Evolutionary conservation across 2,888 invertebrate species (phyloP), one percentile per base, ranked within the genome.

Genomic region (Drosophila acutilabella): DNA sequence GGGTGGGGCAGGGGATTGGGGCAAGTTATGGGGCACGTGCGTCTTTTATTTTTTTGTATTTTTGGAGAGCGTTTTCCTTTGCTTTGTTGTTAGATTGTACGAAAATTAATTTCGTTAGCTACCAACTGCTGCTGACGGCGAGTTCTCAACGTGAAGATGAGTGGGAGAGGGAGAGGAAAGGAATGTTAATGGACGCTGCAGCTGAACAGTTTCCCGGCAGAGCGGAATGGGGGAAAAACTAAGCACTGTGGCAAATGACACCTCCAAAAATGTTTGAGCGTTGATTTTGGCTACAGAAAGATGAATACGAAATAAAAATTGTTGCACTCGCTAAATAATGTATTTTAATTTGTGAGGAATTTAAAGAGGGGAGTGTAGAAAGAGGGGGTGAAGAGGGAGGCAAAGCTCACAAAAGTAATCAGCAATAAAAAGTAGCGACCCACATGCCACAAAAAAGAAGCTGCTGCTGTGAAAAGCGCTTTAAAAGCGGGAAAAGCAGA

Each of bases 81-180:
- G 72, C 75, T 85, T 77, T 77, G 70, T 82, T 86, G 75, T 70
- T 57, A 54, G 64, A 83, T 74, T 78, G 82, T 76, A 77, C 54
- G 83, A 89, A 89, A 84, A 89, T 85, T 89, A 89, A 89, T 88
- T 88, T 89, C 85, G 78, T 65, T 89, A 82, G 71, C 80, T 71
- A 80, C 78, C 83, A 78, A 81, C 81, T 85, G 88, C 74, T 71
- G 57, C 76, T 78, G 75, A 88, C 77, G 50, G 51, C 66, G 30
- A 60, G 65, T 50, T 50, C 56, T 64, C 50, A 69, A 62, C 30
- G 36, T 70, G 52, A 42, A 47, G 36, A n/a, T 14, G 53, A 30
- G 50, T 20, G n/a, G 33, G 1, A 8, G 30, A 7, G 30, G 30
- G 36, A 13, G 36, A 13, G 36, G 18, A 14, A 7, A 26, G 33